These are phyloP conservation scores for Acanthococcus lagerstroemiae DNA, from an alignment of 2,888 invertebrate species.

Conservation along the genomic window DNA sequence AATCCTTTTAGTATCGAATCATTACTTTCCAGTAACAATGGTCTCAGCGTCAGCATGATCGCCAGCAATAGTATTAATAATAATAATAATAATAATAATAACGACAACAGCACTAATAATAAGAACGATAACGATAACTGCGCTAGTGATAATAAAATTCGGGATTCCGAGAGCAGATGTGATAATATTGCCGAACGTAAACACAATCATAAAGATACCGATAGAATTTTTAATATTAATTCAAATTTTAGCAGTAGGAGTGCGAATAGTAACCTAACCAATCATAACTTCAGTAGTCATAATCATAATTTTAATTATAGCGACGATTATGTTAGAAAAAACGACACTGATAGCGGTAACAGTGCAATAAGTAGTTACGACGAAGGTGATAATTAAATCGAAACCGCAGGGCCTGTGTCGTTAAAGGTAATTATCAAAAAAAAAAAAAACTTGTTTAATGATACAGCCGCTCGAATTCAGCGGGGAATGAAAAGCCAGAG, in stretches of 20 bases:
- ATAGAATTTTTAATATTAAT: slow-evolving; percentile 12
- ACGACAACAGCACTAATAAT: background rate
- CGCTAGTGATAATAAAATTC: slow-evolving; percentile 6
- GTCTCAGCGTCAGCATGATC: slow-evolving; percentile 17
- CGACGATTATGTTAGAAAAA: slow-evolving; percentile 20
- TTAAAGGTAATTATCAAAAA: too few relatives aligned
- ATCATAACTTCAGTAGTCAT: slow-evolving; percentile 11
- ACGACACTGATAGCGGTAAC: slow-evolving; percentile 7
- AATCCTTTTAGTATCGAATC: slow-evolving; percentile 89
- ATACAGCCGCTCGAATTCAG: too few relatives aligned
- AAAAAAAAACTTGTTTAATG: too few relatives aligned
- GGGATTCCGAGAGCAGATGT: slow-evolving; percentile 17
- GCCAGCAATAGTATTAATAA: background rate
- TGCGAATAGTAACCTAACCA: slow-evolving; percentile 17
- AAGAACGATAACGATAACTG: background rate
- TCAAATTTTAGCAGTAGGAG: slow-evolving; percentile 13
- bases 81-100: slow-evolving; percentile 3
- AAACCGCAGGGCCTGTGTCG: too few relatives aligned
- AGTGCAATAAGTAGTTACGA: slow-evolving; percentile 11
- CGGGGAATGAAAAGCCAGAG: too few relatives aligned
- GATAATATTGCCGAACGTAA: slow-evolving; percentile 6
- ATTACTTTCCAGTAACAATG: slow-evolving; percentile 52
- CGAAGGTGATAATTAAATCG: slow-evolving; percentile 13
- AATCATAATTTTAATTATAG: slow-evolving; percentile 23
- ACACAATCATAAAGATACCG: slow-evolving; percentile 2